Conservation (phyloP, 2,113 vertebrate species). For the Galeopterus variegatus region DNA sequence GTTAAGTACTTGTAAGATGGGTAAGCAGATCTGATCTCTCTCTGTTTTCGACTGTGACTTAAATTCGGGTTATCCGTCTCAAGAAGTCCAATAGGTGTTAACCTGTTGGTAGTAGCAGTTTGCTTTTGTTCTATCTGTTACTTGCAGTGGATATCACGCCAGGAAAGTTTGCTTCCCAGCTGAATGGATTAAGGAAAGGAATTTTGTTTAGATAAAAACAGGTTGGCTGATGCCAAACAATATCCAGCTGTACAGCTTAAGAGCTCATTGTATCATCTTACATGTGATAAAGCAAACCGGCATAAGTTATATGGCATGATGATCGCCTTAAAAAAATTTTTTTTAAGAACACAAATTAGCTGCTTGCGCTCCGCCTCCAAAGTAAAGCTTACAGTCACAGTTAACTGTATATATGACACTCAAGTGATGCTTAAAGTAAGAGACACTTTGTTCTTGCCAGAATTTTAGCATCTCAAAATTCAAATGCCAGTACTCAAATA, state of each 20-base stretch:
- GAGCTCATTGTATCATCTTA: conserved; percentile 29
- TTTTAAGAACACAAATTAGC: not conserved
- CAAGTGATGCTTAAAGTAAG: conserved; percentile 64
- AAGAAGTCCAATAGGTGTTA: not conserved
- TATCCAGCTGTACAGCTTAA: conserved; percentile 13
- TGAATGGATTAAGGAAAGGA: conserved; percentile 68
- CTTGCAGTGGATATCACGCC: not conserved
- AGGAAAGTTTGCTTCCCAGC: conserved; percentile 41
- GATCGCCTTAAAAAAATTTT: conserved; percentile 10
- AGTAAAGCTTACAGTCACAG: conserved; percentile 57
- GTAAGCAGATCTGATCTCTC: not conserved
- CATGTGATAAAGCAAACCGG: not conserved
- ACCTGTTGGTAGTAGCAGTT: not conserved
- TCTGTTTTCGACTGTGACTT: not conserved
- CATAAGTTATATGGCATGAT: not conserved
- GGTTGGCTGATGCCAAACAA: conserved; percentile 33
- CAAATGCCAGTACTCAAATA: conserved; percentile 79
- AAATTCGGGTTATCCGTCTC: not conserved
- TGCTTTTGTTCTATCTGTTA: not conserved
- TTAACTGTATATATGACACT: conserved; percentile 35
- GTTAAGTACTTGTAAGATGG: not conserved
- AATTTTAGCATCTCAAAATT: conserved; percentile 68
- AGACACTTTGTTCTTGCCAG: conserved; percentile 70
- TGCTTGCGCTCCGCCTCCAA: conserved; percentile 30
- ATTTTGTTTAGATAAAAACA: conserved; percentile 61